Evolutionary conservation across 2,888 invertebrate species (phyloP), one percentile per base, ranked within the genome.

Genomic region (Caenorhabditis wallacei): DNA sequence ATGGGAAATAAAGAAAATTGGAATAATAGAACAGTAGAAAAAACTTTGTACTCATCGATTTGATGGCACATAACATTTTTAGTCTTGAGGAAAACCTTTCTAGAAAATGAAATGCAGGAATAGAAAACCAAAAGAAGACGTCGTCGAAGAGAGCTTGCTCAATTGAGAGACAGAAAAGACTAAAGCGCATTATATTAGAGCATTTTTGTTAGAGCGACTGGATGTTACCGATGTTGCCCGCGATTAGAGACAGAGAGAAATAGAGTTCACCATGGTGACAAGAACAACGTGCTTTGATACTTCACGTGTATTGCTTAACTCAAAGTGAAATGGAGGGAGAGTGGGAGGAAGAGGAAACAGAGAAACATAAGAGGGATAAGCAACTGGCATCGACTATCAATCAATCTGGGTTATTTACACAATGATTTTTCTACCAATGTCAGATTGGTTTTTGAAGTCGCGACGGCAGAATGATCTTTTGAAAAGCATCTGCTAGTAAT

Each of bases 381-480:
- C 63, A 71, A 71, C 71, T 71, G 71, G 71, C 71, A 24, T 56
- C 59, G 37, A 57, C 64, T 35, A 74, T 74, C 74, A 74, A 74
- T 64, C 64, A 64, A 64, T 16, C 43, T 48, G 64, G 64, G 72
- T 70, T 70, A 57, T 43, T 71, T 71, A 74, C 74, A 74, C 40
- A 63, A 43, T 66, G 64, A 74, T 74, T 66, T 46, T 54, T 56
- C 54, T 30, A 22, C 30, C 56, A 18, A 18, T 48, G 46, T 24
- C 13, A 22, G 24, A 8, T 16, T 59, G 59, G 66, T 68, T 68
- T 40, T 40, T 59, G 20, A 40, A 37, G 5, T 40, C 2, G 46
- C 46, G 3, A 18, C 4, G 46, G 18, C n/a, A 18, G 4, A 18
- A 18, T 13, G 46, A 18, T 18, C 18, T n/a, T 18, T 4, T 13